A percentile compares a stretch with the other conserved stretches of the same genome.
Evolutionary conservation across 2,797 vertebrate species (phyloP).

Genomic region (Enteromius anoplus): DNA sequence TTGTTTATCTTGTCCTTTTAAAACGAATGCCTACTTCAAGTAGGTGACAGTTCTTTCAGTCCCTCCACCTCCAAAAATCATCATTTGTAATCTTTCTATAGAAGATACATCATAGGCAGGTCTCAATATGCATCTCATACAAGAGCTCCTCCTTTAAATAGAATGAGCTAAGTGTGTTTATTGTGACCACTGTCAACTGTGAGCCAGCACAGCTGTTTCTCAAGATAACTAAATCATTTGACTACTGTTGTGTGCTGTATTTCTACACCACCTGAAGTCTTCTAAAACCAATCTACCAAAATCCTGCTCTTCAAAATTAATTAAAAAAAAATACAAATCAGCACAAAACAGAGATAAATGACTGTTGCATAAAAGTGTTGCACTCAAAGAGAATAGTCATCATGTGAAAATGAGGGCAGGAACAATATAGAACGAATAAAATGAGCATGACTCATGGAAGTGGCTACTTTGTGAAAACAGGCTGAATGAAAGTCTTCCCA

Average conservation of each 20-base stretch:
- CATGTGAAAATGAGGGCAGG: not conserved
- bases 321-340: not conserved
- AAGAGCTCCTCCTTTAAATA: not conserved
- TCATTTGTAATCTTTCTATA: not conserved
- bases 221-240: not conserved
- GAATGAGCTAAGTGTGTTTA: not conserved
- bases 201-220: not conserved
- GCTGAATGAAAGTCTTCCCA: not conserved
- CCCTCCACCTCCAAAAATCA: not conserved
- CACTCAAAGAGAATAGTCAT: not conserved
- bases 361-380: not conserved
- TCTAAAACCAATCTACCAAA: not conserved
- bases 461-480: not conserved
- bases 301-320: not conserved
- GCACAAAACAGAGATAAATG: not conserved
- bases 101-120: not conserved
- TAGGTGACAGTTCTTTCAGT: not conserved
- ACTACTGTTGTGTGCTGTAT: not conserved
- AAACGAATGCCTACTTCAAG: not conserved
- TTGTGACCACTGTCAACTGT: not conserved
- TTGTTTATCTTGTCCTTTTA: not conserved
- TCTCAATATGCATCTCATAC: not conserved
- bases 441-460: not conserved
- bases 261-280: not conserved
- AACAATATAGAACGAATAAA: not conserved